Evolutionary conservation across 2,113 vertebrate genomes (phyloP).

Genomic region (Agapornis roseicollis): DNA sequence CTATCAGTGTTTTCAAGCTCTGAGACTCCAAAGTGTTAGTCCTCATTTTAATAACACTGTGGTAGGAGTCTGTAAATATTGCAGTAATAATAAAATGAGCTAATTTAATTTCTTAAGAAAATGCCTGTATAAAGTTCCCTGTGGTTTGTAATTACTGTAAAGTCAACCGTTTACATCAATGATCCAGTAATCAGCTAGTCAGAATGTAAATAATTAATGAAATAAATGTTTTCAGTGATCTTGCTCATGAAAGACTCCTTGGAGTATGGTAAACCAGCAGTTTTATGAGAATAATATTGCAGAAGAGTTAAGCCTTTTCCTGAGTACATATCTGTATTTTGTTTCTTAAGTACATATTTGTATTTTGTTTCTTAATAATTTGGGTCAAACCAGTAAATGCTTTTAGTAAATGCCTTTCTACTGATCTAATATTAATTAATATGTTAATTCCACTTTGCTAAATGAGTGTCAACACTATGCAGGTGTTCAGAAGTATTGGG

Average conservation of each 20-base stretch:
- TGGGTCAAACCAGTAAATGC: neutral
- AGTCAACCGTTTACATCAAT: constrained; percentile 62
- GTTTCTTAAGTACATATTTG: neutral
- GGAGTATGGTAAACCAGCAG: neutral
- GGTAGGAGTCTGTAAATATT: constrained; percentile 56
- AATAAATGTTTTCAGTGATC: constrained; percentile 26
- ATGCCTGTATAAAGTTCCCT: constrained; percentile 44
- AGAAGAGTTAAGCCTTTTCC: neutral
- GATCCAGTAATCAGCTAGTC: constrained; percentile 39
- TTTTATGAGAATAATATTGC: neutral
- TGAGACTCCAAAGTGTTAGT: constrained; percentile 47
- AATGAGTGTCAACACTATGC: neutral
- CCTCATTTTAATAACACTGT: constrained; percentile 55
- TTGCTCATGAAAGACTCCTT: constrained; percentile 4
- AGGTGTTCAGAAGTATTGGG: neutral
- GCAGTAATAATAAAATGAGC: constrained; percentile 45
- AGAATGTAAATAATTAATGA: constrained; percentile 54
- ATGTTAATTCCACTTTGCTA: neutral
- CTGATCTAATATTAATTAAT: neutral
- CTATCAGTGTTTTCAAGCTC: constrained; percentile 40
- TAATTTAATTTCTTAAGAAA: constrained; percentile 55
- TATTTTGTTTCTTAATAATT: neutral
- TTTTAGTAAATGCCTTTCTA: constrained; percentile 16
- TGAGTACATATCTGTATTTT: constrained; percentile 3
- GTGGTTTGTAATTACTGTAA: constrained; percentile 64